Conservation (phyloP, 2,888 invertebrate genomes). For the Drosophila neotestacea region DNA sequence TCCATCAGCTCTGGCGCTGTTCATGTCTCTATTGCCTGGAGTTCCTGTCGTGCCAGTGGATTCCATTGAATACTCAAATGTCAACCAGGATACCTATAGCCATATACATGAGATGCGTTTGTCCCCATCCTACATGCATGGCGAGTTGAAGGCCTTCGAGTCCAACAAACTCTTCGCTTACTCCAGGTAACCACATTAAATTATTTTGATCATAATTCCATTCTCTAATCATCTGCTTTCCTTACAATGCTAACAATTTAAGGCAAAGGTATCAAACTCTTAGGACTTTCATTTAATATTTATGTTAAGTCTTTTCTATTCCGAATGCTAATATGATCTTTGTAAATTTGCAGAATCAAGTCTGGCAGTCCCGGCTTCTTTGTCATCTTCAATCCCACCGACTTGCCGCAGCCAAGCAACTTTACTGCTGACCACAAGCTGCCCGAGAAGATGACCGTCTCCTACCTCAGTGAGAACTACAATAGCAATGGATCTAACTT, state of each 20-base stretch:
- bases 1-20: constrained; percentile 87
- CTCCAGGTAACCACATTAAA: constrained; percentile 87
- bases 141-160: constrained; percentile 85
- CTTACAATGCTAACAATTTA: constrained; percentile 32
- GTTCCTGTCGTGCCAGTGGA: constrained; percentile 88
- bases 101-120: constrained; percentile 85
- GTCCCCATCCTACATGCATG: constrained; percentile 89
- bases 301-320: background rate
- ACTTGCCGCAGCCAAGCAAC: constrained; percentile 86
- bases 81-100: constrained; percentile 60
- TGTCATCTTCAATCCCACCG: constrained; percentile 89
- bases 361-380: constrained; percentile 91
- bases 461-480: constrained; percentile 87
- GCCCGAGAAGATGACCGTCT: constrained; percentile 88
- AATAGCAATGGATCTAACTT: constrained; percentile 61
- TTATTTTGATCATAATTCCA: background rate
- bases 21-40: constrained; percentile 92
- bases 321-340: constrained; percentile 11
- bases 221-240: constrained; percentile 20
- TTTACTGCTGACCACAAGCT: constrained; percentile 86
- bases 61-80: constrained; percentile 58
- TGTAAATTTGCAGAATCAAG: constrained; percentile 87
- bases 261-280: constrained; percentile 54
- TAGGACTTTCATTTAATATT: background rate
- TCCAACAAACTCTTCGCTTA: constrained; percentile 88